Base-by-base conservation (phyloP, 2,113 vertebrate species). In the Panthera leo region DNA sequence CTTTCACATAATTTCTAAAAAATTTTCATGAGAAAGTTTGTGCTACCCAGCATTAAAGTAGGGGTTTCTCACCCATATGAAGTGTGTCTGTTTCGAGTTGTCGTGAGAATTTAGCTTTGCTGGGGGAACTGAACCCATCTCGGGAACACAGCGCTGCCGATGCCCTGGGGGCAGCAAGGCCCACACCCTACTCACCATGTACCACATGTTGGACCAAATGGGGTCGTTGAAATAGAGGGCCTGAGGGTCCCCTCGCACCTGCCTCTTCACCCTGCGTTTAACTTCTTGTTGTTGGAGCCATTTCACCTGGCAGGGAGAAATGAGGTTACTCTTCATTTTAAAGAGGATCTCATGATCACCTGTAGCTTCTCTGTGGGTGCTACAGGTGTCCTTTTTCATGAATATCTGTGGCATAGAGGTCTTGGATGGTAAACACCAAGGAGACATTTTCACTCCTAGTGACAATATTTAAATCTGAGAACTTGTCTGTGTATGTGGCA, bases 171-270 rank as follows among this genome's bases (percentile, higher is more conserved):
- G 27, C 15, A 6, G 1, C 19, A 5, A 6, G 2, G 61, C 9
- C 23, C 58, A n/a, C 6, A 2, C 12, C 51, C 96, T 92, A 99
- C 99, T 99, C 97, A 99, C 99, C 98, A 99, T 99, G 98, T 99
- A 99, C 99, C 99, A 99, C 99, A 99, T 99, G 98, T 99, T 99
- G 87, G 99, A 99, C 99, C 99, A 99, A 96, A 99, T 99, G 0
- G 99, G 99, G 98, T 99, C 99, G 0, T 99, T 99, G 98, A 99
- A 99, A 86, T 99, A 97, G 92, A 99, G 73, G 19, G 98, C 85
- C 1, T 98, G 98, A 0, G 97, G 97, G 91, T 99, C 99, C 0
- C 91, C 97, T 18, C 97, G 98, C 71, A 58, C 94, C 19, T 98
- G 98, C 42, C 99, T 99, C 98, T 99, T 99, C 91, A 99, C 99